A percentile compares a stretch with the other conserved stretches of the same genome.
These are phyloP conservation scores for Urophycis tenuis DNA, from an alignment of 2,797 vertebrate species.

Conservation along the genomic window DNA sequence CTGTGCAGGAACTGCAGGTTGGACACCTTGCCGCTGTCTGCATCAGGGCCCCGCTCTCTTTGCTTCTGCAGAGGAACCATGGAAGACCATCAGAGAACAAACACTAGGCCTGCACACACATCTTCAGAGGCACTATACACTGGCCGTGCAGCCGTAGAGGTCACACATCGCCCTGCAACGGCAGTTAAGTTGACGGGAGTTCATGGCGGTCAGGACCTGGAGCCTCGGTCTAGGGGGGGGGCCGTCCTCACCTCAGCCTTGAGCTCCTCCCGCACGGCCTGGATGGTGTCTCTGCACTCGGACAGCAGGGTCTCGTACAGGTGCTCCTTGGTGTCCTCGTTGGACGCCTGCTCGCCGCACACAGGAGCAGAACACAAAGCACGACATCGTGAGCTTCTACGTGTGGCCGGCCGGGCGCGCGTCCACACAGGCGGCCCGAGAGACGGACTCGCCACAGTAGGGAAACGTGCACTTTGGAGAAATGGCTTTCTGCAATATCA, in stretches of 20 bases:
- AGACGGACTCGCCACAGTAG: not conserved
- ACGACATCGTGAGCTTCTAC: not conserved
- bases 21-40: slow-evolving; percentile 84
- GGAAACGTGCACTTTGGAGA: not conserved
- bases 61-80: slow-evolving; percentile 75
- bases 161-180: not conserved
- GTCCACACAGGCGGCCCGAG: too few species aligned
- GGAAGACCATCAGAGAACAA: not conserved
- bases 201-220: too few species aligned
- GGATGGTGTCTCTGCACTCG: slow-evolving; percentile 96
- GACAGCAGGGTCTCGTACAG: slow-evolving; percentile 92
- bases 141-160: not conserved
- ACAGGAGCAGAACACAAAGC: not conserved
- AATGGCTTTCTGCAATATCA: not conserved
- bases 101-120: not conserved
- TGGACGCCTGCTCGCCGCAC: slow-evolving; percentile 75
- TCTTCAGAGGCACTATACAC: not conserved
- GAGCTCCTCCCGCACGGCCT: slow-evolving; percentile 90
- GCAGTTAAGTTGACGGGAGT: too few species aligned
- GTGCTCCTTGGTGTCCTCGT: slow-evolving; percentile 93
- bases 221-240: not conserved
- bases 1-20: slow-evolving; percentile 97
- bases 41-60: slow-evolving; percentile 81
- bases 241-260: slow-evolving; percentile 80
- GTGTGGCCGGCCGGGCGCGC: too few species aligned